A percentile compares a stretch with the other conserved stretches of the same genome.
Conservation (phyloP, 2,888 invertebrate species). For the Drosophila cognata region DNA sequence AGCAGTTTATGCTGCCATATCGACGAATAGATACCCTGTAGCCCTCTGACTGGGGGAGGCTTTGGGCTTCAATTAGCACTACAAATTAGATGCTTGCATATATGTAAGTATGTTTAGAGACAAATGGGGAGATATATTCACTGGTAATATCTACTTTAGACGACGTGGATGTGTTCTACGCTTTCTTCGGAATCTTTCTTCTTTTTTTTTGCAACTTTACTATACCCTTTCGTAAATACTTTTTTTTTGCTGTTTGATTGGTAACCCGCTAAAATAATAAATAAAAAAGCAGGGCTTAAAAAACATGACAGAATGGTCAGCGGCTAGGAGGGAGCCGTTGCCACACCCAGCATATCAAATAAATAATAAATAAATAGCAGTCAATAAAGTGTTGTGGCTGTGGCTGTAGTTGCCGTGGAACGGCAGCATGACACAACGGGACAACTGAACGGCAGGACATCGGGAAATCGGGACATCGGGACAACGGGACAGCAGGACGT, state of each 20-base stretch:
- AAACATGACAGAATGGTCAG: conserved; percentile 15
- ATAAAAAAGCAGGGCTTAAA: conserved; percentile 22
- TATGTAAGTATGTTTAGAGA: not conserved
- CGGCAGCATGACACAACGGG: conserved; percentile 9
- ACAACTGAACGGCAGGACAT: conserved; percentile 5
- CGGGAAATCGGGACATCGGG: not conserved
- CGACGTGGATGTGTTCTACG: not conserved
- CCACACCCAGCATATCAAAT: conserved; percentile 59
- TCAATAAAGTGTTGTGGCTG: conserved; percentile 51
- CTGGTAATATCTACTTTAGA: not conserved
- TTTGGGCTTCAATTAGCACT: not conserved
- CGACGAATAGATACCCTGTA: not conserved
- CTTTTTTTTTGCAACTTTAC: not conserved
- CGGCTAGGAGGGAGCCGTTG: not conserved
- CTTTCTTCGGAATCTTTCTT: not conserved
- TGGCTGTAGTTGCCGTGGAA: conserved; percentile 14
- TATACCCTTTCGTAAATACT: not conserved
- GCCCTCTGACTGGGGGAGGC: not conserved
- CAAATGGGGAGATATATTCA: conserved; percentile 1
- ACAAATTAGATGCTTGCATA: not conserved
- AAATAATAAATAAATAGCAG: conserved; percentile 68
- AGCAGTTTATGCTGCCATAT: no score
- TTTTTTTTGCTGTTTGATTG: conserved; percentile 5
- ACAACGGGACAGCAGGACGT: not conserved
- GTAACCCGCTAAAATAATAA: conserved; percentile 9